phyloP scores from a whole-genome alignment of 1,140 invertebrate species.

The Batillaria attramentaria region DNA sequence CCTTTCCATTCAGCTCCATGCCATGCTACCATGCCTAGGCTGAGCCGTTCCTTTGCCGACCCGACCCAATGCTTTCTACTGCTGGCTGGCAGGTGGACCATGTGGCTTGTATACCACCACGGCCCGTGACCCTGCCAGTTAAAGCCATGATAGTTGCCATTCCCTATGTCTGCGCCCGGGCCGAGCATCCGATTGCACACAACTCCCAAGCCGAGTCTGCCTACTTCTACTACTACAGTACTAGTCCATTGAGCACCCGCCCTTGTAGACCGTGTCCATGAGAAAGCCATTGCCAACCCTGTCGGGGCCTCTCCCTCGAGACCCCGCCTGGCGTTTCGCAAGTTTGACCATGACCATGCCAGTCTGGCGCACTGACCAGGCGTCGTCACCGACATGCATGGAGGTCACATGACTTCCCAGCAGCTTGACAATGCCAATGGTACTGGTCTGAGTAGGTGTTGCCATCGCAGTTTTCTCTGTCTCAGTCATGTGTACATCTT shows the following conservation, averaged over 20 bases:
- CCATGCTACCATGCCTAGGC: too few relatives aligned
- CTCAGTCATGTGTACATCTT: constrained; percentile 19
- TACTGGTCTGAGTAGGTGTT: constrained; percentile 23
- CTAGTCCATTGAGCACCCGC: constrained; percentile 15
- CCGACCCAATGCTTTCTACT: not conserved
- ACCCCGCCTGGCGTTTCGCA: constrained; percentile 19
- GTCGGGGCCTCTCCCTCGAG: constrained; percentile 14
- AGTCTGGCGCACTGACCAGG: constrained; percentile 30
- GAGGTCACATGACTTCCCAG: constrained; percentile 17
- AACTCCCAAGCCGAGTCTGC: constrained; percentile 3
- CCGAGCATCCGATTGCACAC: not conserved
- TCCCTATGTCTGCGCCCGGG: constrained; percentile 4
- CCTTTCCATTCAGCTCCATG: constrained; percentile 24
- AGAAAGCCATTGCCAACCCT: constrained; percentile 15
- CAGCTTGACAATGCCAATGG: constrained; percentile 18
- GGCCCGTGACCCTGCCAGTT: constrained; percentile 36
- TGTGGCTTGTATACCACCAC: constrained; percentile 29
- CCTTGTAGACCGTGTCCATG: constrained; percentile 22
- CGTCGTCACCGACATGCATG: constrained; percentile 23
- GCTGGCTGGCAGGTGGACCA: constrained; percentile 29
- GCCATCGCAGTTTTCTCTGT: too few relatives aligned
- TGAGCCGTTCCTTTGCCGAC: constrained; percentile 14
- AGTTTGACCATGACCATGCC: constrained; percentile 20
- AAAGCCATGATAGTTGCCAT: constrained; percentile 32
- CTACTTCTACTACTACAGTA: too few relatives aligned